These are phyloP conservation scores for Pseudobourletiella spinata DNA, from an alignment of 1,140 invertebrate genomes.

Conservation along the genomic window DNA sequence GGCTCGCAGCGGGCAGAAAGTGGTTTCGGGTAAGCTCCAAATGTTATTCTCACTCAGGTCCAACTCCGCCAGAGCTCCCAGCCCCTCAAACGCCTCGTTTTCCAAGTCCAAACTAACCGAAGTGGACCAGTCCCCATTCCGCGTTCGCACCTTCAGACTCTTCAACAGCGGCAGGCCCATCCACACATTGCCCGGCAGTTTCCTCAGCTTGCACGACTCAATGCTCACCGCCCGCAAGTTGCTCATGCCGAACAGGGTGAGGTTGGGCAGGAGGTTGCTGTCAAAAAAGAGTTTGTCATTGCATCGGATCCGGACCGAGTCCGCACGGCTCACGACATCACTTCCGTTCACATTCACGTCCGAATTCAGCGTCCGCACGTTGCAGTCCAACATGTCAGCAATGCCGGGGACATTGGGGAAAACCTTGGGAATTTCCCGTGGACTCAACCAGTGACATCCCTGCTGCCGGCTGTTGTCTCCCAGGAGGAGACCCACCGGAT, in stretches of 20 bases:
- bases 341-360: too few species aligned
- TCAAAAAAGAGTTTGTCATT: constrained; percentile 68
- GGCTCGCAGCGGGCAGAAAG: constrained; percentile 63
- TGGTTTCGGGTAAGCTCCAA: constrained; percentile 58
- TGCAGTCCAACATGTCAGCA: too few species aligned
- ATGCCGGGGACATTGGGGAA: too few species aligned
- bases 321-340: too few species aligned
- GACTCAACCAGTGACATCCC: too few species aligned
- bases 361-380: too few species aligned
- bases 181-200: constrained; percentile 49
- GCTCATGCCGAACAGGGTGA: constrained; percentile 60
- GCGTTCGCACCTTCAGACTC: constrained; percentile 72
- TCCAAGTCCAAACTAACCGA: constrained; percentile 71
- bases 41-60: constrained; percentile 83
- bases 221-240: constrained; percentile 63
- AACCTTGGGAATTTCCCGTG: too few species aligned
- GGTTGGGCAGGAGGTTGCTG: constrained; percentile 56
- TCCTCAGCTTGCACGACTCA: constrained; percentile 67
- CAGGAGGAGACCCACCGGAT: too few species aligned
- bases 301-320: constrained; percentile 66
- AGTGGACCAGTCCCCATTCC: constrained; percentile 78
- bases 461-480: too few species aligned
- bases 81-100: constrained; percentile 63
- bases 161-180: constrained; percentile 48
- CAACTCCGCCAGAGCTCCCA: constrained; percentile 60